phyloP scores from a whole-genome alignment of 1,140 invertebrate species.

The Trichonephila inaurata region DNA sequence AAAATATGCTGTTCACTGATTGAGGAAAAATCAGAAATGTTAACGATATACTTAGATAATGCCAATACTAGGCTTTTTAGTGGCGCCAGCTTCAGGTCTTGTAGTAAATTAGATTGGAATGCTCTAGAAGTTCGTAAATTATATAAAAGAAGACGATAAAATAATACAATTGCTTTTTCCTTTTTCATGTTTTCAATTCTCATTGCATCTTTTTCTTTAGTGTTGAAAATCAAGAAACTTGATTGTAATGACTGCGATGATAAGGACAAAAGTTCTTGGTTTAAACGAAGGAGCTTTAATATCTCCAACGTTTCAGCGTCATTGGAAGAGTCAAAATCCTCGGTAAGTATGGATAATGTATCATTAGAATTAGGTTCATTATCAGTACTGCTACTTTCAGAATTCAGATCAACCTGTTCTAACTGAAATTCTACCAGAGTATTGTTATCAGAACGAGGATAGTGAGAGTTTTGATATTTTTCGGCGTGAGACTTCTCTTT shows the following conservation, averaged over 20 bases:
- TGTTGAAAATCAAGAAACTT: neutral
- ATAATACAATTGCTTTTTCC: constrained; percentile 16
- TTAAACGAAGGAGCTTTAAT: constrained; percentile 11
- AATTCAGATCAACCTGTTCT: neutral
- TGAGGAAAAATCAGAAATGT: constrained; percentile 43
- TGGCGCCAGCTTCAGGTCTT: neutral
- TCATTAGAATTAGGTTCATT: neutral
- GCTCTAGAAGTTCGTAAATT: constrained; percentile 47
- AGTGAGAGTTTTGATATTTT: neutral
- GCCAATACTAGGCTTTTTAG: neutral
- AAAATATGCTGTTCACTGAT: constrained; percentile 40
- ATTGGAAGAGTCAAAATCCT: neutral
- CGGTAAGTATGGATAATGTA: neutral
- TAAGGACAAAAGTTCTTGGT: constrained; percentile 43
- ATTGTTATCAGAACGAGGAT: neutral
- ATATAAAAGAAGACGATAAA: constrained; percentile 53
- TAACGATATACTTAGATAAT: constrained; percentile 43
- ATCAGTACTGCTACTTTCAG: constrained; percentile 1
- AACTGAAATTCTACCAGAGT: neutral
- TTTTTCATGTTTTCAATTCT: constrained; percentile 6
- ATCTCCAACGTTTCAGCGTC: constrained; percentile 28
- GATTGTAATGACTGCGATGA: constrained; percentile 1
- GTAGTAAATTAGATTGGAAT: neutral
- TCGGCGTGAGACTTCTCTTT: constrained; percentile 5
- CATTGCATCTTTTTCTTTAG: constrained; percentile 19